Evolutionary conservation across 2,113 vertebrate species (phyloP).

Genomic region (Scortum barcoo): DNA sequence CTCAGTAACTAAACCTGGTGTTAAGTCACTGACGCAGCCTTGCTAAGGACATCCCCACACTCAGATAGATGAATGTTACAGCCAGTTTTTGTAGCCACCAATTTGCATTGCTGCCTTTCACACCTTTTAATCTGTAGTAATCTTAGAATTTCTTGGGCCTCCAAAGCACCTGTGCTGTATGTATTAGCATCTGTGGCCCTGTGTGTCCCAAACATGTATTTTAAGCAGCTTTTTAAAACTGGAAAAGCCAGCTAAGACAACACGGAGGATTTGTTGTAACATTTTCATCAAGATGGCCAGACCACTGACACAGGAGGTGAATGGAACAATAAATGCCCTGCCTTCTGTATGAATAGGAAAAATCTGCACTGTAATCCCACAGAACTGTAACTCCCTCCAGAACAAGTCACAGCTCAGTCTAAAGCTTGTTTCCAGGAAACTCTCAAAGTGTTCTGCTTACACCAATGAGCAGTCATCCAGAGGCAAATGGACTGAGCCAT

Average conservation of each 20-base stretch:
- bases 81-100: background rate
- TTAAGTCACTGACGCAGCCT: background rate
- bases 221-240: no score
- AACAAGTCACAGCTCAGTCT: background rate
- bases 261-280: background rate
- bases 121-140: background rate
- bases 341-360: background rate
- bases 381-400: background rate
- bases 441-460: slow-evolving; percentile 41
- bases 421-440: slow-evolving; percentile 56
- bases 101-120: background rate
- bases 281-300: background rate
- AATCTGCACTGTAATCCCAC: background rate
- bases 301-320: background rate
- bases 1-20: background rate
- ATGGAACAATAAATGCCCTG: background rate
- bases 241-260: background rate
- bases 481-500: slow-evolving; percentile 49
- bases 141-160: no score
- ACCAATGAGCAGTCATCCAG: slow-evolving; percentile 38
- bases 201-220: background rate
- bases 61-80: background rate
- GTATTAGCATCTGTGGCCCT: background rate
- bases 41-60: background rate
- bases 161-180: no score